Evolutionary conservation across 2,113 vertebrate genomes (phyloP).

Genomic region (Gallinago media): DNA sequence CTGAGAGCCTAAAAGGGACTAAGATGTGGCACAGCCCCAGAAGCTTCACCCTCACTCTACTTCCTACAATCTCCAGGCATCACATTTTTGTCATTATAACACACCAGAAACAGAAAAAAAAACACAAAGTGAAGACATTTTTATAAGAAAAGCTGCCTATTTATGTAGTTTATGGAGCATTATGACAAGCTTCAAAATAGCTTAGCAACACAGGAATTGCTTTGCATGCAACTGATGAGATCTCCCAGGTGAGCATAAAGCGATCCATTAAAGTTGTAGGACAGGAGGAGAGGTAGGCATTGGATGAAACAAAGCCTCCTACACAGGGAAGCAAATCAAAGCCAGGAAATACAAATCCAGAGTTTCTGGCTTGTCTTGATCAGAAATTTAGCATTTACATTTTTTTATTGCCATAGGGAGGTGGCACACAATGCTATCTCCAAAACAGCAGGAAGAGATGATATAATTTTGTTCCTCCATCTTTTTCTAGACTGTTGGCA

Average conservation of each 20-base stretch:
- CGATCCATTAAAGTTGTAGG: not conserved
- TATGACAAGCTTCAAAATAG: slow-evolving; percentile 1
- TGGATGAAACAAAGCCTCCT: not conserved
- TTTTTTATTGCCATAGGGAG: slow-evolving; percentile 41
- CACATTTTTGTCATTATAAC: not conserved
- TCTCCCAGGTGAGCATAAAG: slow-evolving; percentile 52
- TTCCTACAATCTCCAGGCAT: not conserved
- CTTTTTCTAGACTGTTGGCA: not conserved
- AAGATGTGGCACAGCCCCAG: not conserved
- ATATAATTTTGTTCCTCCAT: not conserved
- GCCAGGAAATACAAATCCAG: slow-evolving; percentile 27
- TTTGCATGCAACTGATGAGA: not conserved
- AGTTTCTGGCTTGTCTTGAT: not conserved
- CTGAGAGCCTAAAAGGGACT: not conserved
- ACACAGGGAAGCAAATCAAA: not conserved
- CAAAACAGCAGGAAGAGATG: slow-evolving; percentile 49
- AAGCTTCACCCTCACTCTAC: not conserved
- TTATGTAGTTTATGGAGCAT: not conserved
- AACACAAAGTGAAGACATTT: not conserved
- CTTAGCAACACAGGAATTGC: not conserved
- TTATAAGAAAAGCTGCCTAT: not conserved
- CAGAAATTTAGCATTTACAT: slow-evolving; percentile 31
- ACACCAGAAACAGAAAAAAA: not conserved
- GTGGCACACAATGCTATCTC: slow-evolving; percentile 18
- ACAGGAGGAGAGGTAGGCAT: not conserved